A percentile compares a stretch with the other conserved stretches of the same genome.
These are phyloP conservation scores for Lagodon rhomboides DNA, from an alignment of 2,797 vertebrate species.

Conservation along the genomic window DNA sequence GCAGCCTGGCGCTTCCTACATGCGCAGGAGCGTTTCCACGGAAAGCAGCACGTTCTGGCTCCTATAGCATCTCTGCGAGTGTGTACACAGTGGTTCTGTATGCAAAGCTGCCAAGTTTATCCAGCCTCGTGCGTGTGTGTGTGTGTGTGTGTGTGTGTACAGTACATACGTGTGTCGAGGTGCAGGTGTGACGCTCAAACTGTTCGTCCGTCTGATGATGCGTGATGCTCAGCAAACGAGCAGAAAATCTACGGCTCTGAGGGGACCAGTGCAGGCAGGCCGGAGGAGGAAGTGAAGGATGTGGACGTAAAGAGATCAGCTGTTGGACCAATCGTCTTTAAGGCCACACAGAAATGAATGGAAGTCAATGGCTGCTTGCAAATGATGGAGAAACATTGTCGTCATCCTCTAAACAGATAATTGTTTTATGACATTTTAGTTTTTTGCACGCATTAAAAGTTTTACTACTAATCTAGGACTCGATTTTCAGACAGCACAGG, in stretches of 20 bases:
- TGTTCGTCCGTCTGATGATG: conserved; percentile 36
- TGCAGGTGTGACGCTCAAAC: conserved; percentile 31
- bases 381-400: too few species aligned
- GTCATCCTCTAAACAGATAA: too few species aligned
- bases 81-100: not conserved
- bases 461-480: not conserved
- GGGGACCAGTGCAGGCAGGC: conserved; percentile 34
- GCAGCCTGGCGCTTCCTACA: not conserved
- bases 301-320: not conserved
- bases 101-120: not conserved
- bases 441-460: not conserved
- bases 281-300: conserved; percentile 18
- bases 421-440: too few species aligned
- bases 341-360: too few species aligned
- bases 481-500: not conserved
- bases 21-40: conserved; percentile 19
- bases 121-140: not conserved
- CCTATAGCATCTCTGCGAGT: not conserved
- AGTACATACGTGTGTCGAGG: not conserved
- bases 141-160: not conserved
- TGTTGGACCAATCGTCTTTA: too few species aligned
- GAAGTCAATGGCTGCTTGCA: too few species aligned
- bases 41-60: conserved; percentile 1
- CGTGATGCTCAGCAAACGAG: conserved; percentile 58
- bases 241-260: conserved; percentile 55